Evolutionary conservation across 1,140 invertebrate genomes (phyloP), one percentile per base, ranked within the genome.

Genomic region (Psilanteris sp.): DNA sequence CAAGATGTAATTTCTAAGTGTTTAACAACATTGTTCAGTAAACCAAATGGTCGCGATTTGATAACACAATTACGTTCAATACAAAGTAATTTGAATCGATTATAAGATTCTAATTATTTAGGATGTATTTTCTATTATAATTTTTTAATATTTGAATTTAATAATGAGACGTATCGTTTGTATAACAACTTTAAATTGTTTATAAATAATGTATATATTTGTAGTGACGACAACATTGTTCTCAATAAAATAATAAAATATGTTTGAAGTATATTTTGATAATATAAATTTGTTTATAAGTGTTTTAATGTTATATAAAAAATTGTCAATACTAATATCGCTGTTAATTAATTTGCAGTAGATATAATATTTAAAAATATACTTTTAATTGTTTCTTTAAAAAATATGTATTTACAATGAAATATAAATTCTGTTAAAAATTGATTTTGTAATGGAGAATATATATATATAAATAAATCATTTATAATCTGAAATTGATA

Each of bases 1-100:
- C 91, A 92, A 79, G 92, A 93, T 68, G 89, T 93, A 3, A 90
- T 93, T 39, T 91, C 92, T 0, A 91, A 90, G 16, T 91, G 92
- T 79, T 86, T 93, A 22, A 92, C 91, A 32, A 90, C 90, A 34
- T 85, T 93, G 2, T 93, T 93, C 79, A 92, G 91, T 73, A 93
- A 93, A 84, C 89, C 92, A 8, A 91, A 92, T 75, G 90, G 91
- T 8, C 87, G 90, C 34, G 82, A 89, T 44, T 80, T 91, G 34
- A 89, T 91, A 57, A 81, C 84, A 29, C 84, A 87, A 72, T 80
- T 92, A 9, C 85, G 90, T 48, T 88, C 85, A 13, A 89, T 91
- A 59, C 90, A 91, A 81, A 87, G 85, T 43, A 79, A 84, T 34
- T 72, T 90, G 26, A 88, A 83, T 76, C 81, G 88, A 70, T 80